phyloP scores from a whole-genome alignment of 1,140 invertebrate genomes.

The Drosophila parabipectinata region DNA sequence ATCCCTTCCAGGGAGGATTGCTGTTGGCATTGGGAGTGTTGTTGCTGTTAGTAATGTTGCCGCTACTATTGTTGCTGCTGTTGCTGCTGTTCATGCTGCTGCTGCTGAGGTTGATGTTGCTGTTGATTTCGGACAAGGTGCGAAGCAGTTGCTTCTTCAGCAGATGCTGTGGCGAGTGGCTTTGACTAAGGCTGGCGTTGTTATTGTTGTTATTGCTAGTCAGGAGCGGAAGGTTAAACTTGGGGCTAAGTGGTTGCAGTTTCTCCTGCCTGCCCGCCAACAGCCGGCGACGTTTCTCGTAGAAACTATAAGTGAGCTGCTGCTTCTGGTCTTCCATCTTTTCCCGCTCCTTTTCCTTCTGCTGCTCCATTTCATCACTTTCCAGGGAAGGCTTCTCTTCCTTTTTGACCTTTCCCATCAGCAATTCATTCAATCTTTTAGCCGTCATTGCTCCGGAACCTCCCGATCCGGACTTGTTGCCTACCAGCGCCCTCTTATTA shows the following conservation, averaged over 20 bases:
- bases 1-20: conserved; percentile 69
- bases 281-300: conserved; percentile 71
- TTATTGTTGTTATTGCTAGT: conserved; percentile 32
- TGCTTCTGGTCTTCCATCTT: conserved; percentile 41
- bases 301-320: conserved; percentile 57
- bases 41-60: conserved; percentile 6
- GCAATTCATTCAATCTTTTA: conserved; percentile 59
- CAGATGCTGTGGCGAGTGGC: conserved; percentile 39
- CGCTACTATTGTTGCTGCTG: conserved; percentile 31
- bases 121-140: conserved; percentile 66
- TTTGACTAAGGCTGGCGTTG: conserved; percentile 30
- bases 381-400: conserved; percentile 36
- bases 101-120: conserved; percentile 53
- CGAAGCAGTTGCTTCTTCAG: conserved; percentile 72
- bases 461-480: conserved; percentile 17
- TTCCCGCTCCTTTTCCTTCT: conserved; percentile 28
- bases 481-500: conserved; percentile 57
- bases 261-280: conserved; percentile 32
- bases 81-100: conserved; percentile 28
- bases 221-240: conserved; percentile 13
- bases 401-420: conserved; percentile 56
- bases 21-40: conserved; percentile 44
- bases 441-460: conserved; percentile 40
- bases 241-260: conserved; percentile 7
- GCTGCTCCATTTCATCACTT: conserved; percentile 40